Evolutionary conservation across 1,140 invertebrate genomes (phyloP), one percentile per base, ranked within the genome.

Genomic region (Zaprionus lachaisei): DNA sequence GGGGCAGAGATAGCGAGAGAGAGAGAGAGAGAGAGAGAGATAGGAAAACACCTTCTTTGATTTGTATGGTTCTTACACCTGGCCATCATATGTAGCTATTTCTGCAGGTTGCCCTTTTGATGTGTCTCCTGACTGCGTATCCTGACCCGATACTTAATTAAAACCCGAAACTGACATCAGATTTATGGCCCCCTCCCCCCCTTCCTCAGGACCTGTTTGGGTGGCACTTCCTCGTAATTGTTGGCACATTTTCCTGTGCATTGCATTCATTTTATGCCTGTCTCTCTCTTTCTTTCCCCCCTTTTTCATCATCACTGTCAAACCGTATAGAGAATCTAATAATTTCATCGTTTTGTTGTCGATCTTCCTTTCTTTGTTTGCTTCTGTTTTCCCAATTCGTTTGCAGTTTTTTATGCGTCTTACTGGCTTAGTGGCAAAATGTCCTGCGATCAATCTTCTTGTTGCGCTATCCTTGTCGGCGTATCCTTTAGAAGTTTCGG

Each of bases 181-280:
- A 90, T 89, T 89, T 89, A 89, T 89, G 78, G 69, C 75, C 56
- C 24, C 58, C 54, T 37, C 49, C 7, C 69, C 60, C 17, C 55
- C 44, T 34, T 38, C 9, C 28, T 15, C 5, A 49, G 44, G 44
- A 67, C 58, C 76, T 74, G 80, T 78, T 63, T 77, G 49, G 65
- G 57, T 77, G 72, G 67, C 63, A 74, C 85, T 89, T 89, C 84
- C 85, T 89, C 60, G 85, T 90, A 89, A 90, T 89, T 89, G 81
- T 89, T 74, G 68, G 69, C 37, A 62, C 17, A 56, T 57, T 73
- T 51, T 34, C 54, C 24, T 60, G 22, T 26, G 26, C 31, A 60
- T 63, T 60, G 58, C 62, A 79, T 56, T 68, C 66, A 61, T 70
- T 51, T 67, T 22, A n/a, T 56, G 11, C 11, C 31, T 11, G 31